Evolutionary conservation across 1,140 invertebrate genomes (phyloP).

Genomic region (Nylanderia fulva): DNA sequence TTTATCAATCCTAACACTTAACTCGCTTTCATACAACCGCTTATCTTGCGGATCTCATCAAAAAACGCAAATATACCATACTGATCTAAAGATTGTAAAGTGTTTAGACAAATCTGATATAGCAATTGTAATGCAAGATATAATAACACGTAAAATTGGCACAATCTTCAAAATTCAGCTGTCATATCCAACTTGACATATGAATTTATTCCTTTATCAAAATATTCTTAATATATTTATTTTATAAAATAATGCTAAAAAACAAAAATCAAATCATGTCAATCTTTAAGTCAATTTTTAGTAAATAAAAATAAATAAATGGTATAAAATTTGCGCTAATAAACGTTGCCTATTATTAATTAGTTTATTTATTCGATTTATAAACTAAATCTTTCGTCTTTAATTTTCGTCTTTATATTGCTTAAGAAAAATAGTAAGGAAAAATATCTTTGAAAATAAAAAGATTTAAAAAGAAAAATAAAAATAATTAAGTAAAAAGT

Average conservation of each 20-base stretch:
- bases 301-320: too few species aligned
- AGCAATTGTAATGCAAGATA: background rate
- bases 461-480: background rate
- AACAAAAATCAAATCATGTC: background rate
- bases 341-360: background rate
- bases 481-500: background rate
- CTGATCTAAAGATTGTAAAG: conserved; percentile 21
- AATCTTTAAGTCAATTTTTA: too few species aligned
- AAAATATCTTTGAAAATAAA: background rate
- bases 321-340: background rate
- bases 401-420: background rate
- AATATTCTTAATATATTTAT: background rate
- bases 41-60: conserved; percentile 18
- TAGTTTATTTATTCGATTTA: background rate
- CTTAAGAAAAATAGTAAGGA: background rate
- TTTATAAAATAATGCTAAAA: background rate
- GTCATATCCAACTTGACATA: background rate
- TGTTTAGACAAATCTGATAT: background rate
- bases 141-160: background rate
- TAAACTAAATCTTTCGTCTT: background rate
- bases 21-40: background rate
- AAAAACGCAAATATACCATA: background rate
- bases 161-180: background rate
- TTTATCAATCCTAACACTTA: conserved; percentile 25
- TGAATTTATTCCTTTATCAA: background rate